Base-by-base conservation (phyloP, 2,888 invertebrate species). In the Chrysina gloriosa region DNA sequence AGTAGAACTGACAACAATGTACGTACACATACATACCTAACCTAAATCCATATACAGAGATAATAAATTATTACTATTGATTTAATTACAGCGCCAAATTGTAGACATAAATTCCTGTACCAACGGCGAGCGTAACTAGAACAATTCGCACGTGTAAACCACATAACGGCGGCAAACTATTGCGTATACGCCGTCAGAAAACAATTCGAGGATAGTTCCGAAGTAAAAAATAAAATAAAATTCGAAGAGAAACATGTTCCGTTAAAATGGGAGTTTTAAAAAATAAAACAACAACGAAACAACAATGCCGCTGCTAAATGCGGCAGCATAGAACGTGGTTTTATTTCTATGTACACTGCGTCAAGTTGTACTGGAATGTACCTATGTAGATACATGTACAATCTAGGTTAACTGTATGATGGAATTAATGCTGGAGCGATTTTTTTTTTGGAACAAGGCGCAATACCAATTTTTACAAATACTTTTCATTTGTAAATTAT, bases 71-170 rank as follows among this genome's bases (percentile, higher is more conserved):
- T 56, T 56, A 56, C 23, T 56, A 56, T 56, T 56, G 56, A 56
- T 56, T 56, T 56, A 56, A 56, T 56, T 56, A 56, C 56, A 36
- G 36, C 56, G 56, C 21, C 56, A 56, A 56, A 56, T 56, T 56
- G 56, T 56, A 56, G 29, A 36, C 56, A 56, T 56, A 56, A 56
- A 56, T 56, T 56, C 23, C 36, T 56, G 29, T 21, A 36, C 6
- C 29, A 29, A 27, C 11, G 27, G 27, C 50, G 27, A 14, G n/a
- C 16, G 9, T 11, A 27, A 27, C 50, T 27, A 14, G 34, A 11
- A 11, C 14, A 29, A 27, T 29, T 45, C 45, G 7, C 16, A 31
- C 21, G 21, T 19, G 45, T 21, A 45, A 16, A 45, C 45, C 19
- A 21, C 19, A 19, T 7, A 45, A 45, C 45, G 19, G 45, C 2